A percentile compares a stretch with the other conserved stretches of the same genome.
Evolutionary conservation across 1,140 invertebrate genomes (phyloP).

Genomic region (Bombus difficillimus): DNA sequence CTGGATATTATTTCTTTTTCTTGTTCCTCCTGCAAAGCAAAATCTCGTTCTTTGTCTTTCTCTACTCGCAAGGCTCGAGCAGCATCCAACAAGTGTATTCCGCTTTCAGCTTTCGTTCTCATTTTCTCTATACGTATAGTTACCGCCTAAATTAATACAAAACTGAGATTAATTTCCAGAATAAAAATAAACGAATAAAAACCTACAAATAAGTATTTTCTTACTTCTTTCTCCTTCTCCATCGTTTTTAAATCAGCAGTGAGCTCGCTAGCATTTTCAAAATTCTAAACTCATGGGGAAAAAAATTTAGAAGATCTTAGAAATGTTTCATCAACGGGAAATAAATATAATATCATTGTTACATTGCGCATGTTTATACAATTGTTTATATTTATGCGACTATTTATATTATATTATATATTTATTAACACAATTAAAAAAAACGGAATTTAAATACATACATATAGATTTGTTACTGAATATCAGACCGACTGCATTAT

Average conservation of each 20-base stretch:
- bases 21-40: constrained; percentile 80
- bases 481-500: no score
- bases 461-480: no score
- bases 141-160: constrained; percentile 47
- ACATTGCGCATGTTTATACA: no score
- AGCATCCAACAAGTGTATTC: constrained; percentile 84
- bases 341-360: background rate
- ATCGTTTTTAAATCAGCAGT: constrained; percentile 91
- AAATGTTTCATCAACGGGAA: no score
- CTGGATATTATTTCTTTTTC: constrained; percentile 72
- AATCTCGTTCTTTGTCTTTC: constrained; percentile 88
- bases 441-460: no score
- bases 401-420: no score
- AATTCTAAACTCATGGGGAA: constrained; percentile 59
- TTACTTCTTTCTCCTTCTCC: constrained; percentile 92
- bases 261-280: constrained; percentile 85
- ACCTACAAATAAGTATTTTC: background rate
- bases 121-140: constrained; percentile 85
- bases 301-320: background rate
- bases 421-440: no score
- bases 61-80: constrained; percentile 88
- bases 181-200: no score
- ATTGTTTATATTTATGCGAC: no score
- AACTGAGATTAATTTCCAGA: background rate
- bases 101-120: constrained; percentile 74